These are phyloP conservation scores for Ctena decussata DNA, from an alignment of 2,888 invertebrate species.

Conservation along the genomic window DNA sequence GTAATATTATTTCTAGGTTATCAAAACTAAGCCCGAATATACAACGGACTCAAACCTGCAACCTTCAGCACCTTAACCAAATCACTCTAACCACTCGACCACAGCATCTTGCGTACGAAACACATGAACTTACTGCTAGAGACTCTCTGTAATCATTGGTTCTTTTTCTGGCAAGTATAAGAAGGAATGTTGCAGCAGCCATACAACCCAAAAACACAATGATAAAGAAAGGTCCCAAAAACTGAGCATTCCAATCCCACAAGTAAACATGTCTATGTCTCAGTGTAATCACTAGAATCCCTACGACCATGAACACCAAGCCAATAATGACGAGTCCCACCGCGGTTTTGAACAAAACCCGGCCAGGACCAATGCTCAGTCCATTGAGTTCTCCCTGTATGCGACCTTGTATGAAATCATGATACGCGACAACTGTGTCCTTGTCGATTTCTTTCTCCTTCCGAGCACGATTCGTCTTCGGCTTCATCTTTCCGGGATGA, in stretches of 20 bases:
- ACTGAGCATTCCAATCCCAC: slow-evolving; percentile 77
- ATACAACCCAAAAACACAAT: slow-evolving; percentile 72
- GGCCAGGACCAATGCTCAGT: slow-evolving; percentile 77
- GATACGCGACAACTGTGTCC: slow-evolving; percentile 82
- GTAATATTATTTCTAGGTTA: no score
- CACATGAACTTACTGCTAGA: slow-evolving; percentile 68
- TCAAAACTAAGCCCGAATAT: no score
- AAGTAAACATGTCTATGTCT: slow-evolving; percentile 81
- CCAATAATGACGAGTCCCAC: slow-evolving; percentile 64
- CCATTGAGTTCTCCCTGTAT: slow-evolving; percentile 80
- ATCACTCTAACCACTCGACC: no score
- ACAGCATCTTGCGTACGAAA: no score
- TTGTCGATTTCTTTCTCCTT: slow-evolving; percentile 76
- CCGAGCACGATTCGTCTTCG: slow-evolving; percentile 35
- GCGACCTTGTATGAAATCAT: slow-evolving; percentile 77
- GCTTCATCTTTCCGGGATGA: slow-evolving; percentile 39
- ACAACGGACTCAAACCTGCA: no score
- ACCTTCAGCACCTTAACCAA: no score
- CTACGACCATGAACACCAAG: slow-evolving; percentile 69
- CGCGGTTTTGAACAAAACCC: slow-evolving; percentile 68
- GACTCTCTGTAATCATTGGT: slow-evolving; percentile 78
- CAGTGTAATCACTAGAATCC: slow-evolving; percentile 75
- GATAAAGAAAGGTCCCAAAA: slow-evolving; percentile 80
- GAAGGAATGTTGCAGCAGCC: slow-evolving; percentile 70
- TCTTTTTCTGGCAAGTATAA: slow-evolving; percentile 71